phyloP scores from a whole-genome alignment of 2,797 vertebrate genomes.

The Phoeniculus purpureus region DNA sequence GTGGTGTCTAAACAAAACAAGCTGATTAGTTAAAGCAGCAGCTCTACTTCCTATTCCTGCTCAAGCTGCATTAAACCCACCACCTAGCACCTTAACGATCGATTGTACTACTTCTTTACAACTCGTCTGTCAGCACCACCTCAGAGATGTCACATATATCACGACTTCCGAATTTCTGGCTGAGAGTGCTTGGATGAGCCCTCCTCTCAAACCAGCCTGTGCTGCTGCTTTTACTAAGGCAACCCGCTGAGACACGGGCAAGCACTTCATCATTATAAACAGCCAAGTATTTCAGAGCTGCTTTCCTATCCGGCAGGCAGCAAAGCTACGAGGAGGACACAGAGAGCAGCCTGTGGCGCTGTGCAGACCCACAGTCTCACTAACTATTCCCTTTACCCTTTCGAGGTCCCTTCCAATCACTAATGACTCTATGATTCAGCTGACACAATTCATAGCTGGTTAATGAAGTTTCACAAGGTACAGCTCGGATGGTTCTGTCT shows the following conservation, averaged over 20 bases:
- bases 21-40: background rate
- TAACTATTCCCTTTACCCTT: background rate
- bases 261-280: constrained; percentile 26
- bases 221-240: background rate
- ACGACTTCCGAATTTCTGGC: background rate
- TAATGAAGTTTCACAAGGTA: background rate
- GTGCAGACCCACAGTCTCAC: background rate
- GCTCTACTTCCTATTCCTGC: background rate
- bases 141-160: background rate
- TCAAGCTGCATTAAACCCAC: background rate
- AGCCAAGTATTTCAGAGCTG: background rate
- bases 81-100: background rate
- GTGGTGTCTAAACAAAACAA: background rate
- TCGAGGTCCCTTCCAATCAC: too few relatives aligned
- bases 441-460: background rate
- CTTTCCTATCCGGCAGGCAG: background rate
- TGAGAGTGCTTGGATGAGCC: background rate
- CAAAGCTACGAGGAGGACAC: background rate
- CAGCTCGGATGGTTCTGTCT: background rate
- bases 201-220: background rate
- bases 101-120: background rate
- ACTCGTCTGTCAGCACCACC: background rate
- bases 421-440: background rate
- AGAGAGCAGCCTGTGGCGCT: background rate
- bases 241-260: constrained; percentile 4